phyloP scores from a whole-genome alignment of 2,888 invertebrate genomes.

The Lasius platythorax region DNA sequence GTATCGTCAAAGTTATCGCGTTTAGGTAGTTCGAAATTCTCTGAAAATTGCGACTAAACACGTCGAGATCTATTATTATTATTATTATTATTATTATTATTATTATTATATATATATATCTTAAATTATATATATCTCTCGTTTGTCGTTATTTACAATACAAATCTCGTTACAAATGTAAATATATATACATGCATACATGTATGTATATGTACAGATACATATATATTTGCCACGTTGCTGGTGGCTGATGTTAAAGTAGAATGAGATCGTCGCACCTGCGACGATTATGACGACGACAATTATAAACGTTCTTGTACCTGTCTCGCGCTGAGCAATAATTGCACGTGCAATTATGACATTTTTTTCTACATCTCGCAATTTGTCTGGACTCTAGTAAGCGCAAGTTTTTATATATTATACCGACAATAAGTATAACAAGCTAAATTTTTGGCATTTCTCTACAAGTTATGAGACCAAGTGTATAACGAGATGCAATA shows the following conservation, averaged over 20 bases:
- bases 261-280: constrained; percentile 21
- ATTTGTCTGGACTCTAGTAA: constrained; percentile 15
- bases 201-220: constrained; percentile 55
- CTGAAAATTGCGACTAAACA: constrained; percentile 13
- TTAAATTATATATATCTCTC: constrained; percentile 46
- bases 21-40: constrained; percentile 39
- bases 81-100: constrained; percentile 39
- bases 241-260: constrained; percentile 44
- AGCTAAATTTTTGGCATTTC: constrained; percentile 35
- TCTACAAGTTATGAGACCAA: constrained; percentile 26
- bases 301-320: constrained; percentile 57
- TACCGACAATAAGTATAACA: constrained; percentile 40
- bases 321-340: constrained; percentile 52
- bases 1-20: constrained; percentile 32
- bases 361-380: constrained; percentile 26
- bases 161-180: constrained; percentile 53
- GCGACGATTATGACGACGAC: neutral
- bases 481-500: neutral
- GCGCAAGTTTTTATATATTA: constrained; percentile 40
- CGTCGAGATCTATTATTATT: neutral
- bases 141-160: constrained; percentile 53
- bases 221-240: constrained; percentile 48
- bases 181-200: constrained; percentile 39
- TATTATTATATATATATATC: constrained; percentile 33
- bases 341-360: constrained; percentile 53